A percentile compares a stretch with the other conserved stretches of the same genome.
Evolutionary conservation across 64 coral and sea anemone genomes (phyloP).

Genomic region (Anthopleura sola): DNA sequence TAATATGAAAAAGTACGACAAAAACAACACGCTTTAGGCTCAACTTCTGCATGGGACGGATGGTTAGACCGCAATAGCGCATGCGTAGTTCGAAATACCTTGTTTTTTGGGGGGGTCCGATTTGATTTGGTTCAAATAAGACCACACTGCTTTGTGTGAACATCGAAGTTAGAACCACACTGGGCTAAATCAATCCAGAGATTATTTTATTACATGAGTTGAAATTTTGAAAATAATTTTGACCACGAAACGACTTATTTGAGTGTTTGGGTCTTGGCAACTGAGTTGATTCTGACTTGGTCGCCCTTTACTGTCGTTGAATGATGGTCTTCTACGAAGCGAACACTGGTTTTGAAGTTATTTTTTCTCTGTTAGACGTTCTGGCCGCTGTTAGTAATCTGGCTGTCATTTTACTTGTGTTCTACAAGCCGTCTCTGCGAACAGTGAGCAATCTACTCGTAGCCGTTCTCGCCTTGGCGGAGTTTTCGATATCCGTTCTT

Average conservation of each 20-base stretch:
- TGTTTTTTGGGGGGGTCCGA: neutral
- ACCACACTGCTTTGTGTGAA: neutral
- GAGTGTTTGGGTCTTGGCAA: neutral
- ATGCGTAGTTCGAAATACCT: neutral
- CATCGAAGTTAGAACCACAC: neutral
- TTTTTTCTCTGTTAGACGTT: slow-evolving; percentile 51
- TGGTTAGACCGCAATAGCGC: neutral
- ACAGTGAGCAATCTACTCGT: slow-evolving; percentile 82
- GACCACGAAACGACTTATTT: too few species aligned
- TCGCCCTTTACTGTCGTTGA: too few species aligned
- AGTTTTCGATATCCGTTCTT: slow-evolving; percentile 52
- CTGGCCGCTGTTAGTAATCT: slow-evolving; percentile 52
- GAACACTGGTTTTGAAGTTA: neutral
- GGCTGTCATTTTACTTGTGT: slow-evolving; percentile 42
- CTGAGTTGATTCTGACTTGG: neutral
- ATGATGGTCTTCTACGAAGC: neutral
- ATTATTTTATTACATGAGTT: neutral
- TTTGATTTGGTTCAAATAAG: neutral
- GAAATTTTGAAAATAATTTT: too few species aligned
- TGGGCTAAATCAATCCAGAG: neutral
- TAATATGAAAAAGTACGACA: neutral
- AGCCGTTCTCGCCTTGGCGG: slow-evolving; percentile 43
- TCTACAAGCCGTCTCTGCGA: slow-evolving; percentile 47
- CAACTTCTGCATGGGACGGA: neutral
- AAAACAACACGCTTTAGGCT: neutral